Conservation (phyloP, 1,140 invertebrate genomes). For the Lepidurus packardi region DNA sequence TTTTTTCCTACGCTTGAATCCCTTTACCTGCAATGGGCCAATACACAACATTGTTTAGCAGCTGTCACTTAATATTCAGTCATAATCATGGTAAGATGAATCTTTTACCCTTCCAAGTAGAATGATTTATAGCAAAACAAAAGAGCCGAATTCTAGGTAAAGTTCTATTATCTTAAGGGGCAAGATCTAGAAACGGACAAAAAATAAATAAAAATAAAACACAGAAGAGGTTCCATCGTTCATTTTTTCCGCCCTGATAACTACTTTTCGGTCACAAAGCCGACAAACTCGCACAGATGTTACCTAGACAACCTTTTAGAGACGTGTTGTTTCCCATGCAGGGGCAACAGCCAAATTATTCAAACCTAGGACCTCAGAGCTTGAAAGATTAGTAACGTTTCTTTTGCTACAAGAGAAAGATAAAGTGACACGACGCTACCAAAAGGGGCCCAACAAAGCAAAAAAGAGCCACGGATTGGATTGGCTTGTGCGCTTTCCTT, state of each 20-base stretch:
- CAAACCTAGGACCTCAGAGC: background rate
- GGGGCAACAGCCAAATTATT: constrained; percentile 9
- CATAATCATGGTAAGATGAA: background rate
- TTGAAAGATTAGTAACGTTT: background rate
- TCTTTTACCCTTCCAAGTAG: background rate
- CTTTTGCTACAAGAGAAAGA: background rate
- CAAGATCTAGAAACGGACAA: background rate
- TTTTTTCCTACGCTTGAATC: constrained; percentile 18
- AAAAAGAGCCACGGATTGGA: no score
- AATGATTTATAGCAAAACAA: background rate
- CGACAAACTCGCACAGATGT: background rate
- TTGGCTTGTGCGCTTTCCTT: no score
- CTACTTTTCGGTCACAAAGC: background rate
- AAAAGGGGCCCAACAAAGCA: background rate
- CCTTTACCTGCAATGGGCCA: constrained; percentile 18
- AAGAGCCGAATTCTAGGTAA: background rate
- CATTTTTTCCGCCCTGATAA: background rate
- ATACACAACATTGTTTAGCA: constrained; percentile 18
- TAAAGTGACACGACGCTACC: background rate
- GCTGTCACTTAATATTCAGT: background rate
- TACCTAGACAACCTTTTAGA: constrained; percentile 19
- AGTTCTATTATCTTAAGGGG: background rate
- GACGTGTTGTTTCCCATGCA: background rate
- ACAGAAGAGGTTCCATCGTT: background rate
- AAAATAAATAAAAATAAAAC: background rate